Conservation (phyloP, 2,113 vertebrate species). For the Atlantisia rogersi region DNA sequence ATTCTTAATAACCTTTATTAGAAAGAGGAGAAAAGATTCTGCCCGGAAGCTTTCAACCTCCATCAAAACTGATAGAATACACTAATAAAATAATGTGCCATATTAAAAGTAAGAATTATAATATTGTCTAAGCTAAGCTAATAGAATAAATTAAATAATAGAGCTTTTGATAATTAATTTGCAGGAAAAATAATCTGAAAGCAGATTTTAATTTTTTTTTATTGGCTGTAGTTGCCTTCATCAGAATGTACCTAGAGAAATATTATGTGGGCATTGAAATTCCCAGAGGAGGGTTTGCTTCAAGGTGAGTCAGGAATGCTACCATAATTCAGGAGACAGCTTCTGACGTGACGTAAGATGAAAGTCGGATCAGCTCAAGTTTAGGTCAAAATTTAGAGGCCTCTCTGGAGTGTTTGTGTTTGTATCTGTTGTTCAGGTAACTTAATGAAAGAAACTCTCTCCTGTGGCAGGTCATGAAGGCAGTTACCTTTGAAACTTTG, state of each 20-base stretch:
- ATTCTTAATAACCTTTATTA: constrained; percentile 70
- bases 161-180: constrained; percentile 46
- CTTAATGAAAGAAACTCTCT: constrained; percentile 48
- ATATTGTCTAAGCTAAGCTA: background rate
- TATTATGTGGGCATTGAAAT: background rate
- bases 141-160: constrained; percentile 41
- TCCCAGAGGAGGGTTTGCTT: constrained; percentile 46
- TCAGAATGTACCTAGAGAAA: background rate
- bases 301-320: constrained; percentile 20
- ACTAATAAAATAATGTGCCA: constrained; percentile 53
- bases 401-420: constrained; percentile 45
- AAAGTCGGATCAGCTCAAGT: constrained; percentile 61
- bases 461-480: constrained; percentile 38
- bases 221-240: constrained; percentile 8
- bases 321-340: constrained; percentile 35
- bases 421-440: constrained; percentile 54
- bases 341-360: constrained; percentile 38
- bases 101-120: constrained; percentile 40
- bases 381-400: constrained; percentile 63
- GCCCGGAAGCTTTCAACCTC: constrained; percentile 39
- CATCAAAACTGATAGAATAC: constrained; percentile 39
- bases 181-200: background rate
- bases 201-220: background rate
- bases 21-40: background rate
- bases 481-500: constrained; percentile 45